Percentiles rank a stretch among this genome's conserved stretches.
Evolutionary conservation across 2,888 invertebrate species (phyloP).

Genomic region (Gandaritis pyraliata): DNA sequence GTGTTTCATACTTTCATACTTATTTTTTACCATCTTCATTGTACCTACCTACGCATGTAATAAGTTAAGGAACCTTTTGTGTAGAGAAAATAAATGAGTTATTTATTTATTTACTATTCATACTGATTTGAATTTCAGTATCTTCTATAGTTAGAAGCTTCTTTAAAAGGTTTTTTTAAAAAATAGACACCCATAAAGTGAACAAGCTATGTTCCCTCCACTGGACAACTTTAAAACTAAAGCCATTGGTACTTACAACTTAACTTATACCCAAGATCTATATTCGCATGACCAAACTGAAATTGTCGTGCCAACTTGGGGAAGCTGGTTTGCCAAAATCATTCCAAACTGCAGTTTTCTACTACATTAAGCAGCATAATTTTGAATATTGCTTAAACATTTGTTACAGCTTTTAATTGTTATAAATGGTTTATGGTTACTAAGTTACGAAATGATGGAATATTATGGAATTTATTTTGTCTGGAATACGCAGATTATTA

Average conservation of each 20-base stretch:
- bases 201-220: background rate
- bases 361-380: conserved; percentile 68
- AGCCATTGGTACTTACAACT: conserved; percentile 2
- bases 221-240: conserved; percentile 4
- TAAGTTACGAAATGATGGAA: background rate
- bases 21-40: too few species aligned
- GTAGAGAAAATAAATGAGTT: too few species aligned
- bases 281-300: conserved; percentile 50
- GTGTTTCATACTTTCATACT: too few species aligned
- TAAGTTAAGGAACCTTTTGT: too few species aligned
- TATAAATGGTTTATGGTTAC: conserved; percentile 16
- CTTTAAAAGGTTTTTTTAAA: background rate
- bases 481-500: too few species aligned
- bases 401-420: conserved; percentile 44
- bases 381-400: conserved; percentile 52
- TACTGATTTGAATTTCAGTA: too few species aligned
- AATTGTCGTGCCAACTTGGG: conserved; percentile 62
- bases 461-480: too few species aligned
- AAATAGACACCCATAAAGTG: background rate
- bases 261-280: conserved; percentile 19
- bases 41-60: too few species aligned
- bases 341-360: conserved; percentile 73
- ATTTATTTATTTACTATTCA: too few species aligned
- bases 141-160: too few species aligned
- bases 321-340: conserved; percentile 64